Evolutionary conservation across 2,888 invertebrate genomes (phyloP).

Genomic region (Harmothoe impar): DNA sequence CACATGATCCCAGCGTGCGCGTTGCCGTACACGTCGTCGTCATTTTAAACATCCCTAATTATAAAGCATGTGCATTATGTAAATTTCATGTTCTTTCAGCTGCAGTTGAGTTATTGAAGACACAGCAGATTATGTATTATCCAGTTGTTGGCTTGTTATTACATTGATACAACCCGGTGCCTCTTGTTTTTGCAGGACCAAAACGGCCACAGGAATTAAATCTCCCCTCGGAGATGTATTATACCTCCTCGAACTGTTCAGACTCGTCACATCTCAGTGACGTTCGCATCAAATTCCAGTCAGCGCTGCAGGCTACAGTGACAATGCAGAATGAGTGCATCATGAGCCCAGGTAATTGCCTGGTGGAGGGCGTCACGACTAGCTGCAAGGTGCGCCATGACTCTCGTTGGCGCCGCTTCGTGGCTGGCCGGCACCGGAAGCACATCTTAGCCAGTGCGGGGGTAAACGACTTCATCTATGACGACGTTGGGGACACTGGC

Average conservation of each 20-base stretch:
- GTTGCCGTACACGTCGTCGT: too few relatives aligned
- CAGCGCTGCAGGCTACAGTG: conserved; percentile 64
- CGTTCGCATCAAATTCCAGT: conserved; percentile 65
- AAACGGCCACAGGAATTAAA: conserved; percentile 68
- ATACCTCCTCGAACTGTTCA: conserved; percentile 64
- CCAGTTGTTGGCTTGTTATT: too few relatives aligned
- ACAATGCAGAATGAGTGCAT: conserved; percentile 63
- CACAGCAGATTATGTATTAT: too few relatives aligned
- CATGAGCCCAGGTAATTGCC: conserved; percentile 67
- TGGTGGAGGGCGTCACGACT: conserved; percentile 68
- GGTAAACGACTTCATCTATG: neutral
- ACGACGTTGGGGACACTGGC: conserved; percentile 31
- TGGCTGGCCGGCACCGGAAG: conserved; percentile 38
- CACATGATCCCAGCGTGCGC: too few relatives aligned
- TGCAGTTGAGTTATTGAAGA: too few relatives aligned
- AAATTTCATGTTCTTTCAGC: too few relatives aligned
- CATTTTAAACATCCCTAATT: too few relatives aligned
- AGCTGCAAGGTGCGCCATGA: conserved; percentile 51
- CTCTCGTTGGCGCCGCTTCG: conserved; percentile 43
- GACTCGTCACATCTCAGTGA: conserved; percentile 44
- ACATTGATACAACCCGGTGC: too few relatives aligned
- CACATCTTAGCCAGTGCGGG: conserved; percentile 56
- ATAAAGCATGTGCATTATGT: too few relatives aligned
- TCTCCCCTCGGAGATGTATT: conserved; percentile 69
- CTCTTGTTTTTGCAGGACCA: conserved; percentile 65